Evolutionary conservation across 2,888 invertebrate genomes (phyloP).

Genomic region (Pristionchus maxplancki): DNA sequence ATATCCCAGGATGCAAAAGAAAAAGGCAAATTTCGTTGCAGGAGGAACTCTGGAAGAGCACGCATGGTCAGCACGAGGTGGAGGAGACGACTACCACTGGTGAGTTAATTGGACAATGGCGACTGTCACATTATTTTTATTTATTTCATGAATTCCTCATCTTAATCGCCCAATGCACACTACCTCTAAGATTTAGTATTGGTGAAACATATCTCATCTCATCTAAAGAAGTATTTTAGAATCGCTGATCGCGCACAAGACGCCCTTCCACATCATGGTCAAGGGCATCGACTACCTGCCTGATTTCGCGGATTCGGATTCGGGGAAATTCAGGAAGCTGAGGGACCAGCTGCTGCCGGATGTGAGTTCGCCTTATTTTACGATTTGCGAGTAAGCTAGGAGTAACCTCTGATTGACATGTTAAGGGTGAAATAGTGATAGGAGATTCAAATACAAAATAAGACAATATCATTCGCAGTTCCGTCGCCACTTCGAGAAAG

Average conservation of each 20-base stretch:
- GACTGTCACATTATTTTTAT: no score
- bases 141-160: no score
- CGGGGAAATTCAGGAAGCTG: conserved; percentile 46
- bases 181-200: no score
- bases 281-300: conserved; percentile 22
- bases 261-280: conserved; percentile 41
- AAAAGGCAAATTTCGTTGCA: neutral
- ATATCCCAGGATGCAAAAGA: no score
- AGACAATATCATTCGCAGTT: neutral
- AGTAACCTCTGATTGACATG: no score
- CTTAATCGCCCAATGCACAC: no score
- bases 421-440: neutral
- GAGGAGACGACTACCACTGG: neutral
- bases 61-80: neutral
- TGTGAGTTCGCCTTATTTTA: conserved; percentile 9
- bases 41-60: neutral
- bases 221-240: no score
- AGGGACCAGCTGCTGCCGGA: conserved; percentile 42
- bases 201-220: no score
- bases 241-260: conserved; percentile 35
- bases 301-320: conserved; percentile 37
- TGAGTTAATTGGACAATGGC: no score
- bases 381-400: no score
- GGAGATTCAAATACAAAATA: neutral
- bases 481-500: conserved; percentile 23